Evolutionary conservation across 1,140 invertebrate species (phyloP).

Genomic region (Euschistus heros): DNA sequence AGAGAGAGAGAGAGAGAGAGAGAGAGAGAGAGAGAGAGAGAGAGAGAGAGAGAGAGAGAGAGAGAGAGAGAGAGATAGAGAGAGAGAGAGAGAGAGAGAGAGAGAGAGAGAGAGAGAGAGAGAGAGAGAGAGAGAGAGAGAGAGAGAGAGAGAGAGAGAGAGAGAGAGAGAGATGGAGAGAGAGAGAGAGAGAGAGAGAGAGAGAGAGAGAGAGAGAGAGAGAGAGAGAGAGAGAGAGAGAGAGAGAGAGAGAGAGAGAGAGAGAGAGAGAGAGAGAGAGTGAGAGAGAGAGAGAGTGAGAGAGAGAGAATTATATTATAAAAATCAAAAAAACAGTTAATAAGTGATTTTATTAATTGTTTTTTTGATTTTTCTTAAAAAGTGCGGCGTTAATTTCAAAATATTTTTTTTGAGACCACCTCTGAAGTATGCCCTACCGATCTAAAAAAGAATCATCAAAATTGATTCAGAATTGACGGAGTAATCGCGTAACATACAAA

Average conservation of each 20-base stretch:
- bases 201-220: neutral
- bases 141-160: neutral
- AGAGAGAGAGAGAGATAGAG: neutral
- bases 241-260: neutral
- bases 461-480: too few species aligned
- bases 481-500: too few species aligned
- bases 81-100: neutral
- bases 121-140: neutral
- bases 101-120: neutral
- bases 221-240: neutral
- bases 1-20: neutral
- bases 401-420: too few species aligned
- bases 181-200: neutral
- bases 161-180: neutral
- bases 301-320: too few species aligned
- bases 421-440: too few species aligned
- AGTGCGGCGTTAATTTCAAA: too few species aligned
- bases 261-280: neutral
- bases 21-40: neutral
- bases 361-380: too few species aligned
- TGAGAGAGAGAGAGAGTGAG: slow-evolving; percentile 10
- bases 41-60: neutral
- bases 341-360: too few species aligned
- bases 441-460: too few species aligned
- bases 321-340: too few species aligned